phyloP scores from a whole-genome alignment of 1,140 invertebrate genomes.

The Cotesia typhae region DNA sequence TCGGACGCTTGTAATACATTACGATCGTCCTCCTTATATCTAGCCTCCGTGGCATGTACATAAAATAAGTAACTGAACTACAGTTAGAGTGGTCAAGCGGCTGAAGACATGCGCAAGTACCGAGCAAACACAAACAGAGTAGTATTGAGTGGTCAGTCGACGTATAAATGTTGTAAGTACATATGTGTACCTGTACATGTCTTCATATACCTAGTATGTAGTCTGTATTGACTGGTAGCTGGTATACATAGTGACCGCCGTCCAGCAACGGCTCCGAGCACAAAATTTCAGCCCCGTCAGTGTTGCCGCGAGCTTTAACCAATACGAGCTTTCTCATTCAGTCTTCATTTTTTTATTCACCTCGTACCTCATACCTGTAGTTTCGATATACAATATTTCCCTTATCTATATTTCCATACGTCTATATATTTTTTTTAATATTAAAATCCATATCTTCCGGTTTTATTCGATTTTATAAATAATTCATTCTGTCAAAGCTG shows the following conservation, averaged over 20 bases:
- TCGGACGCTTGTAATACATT: no score
- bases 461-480: no score
- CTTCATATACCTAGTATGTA: conserved; percentile 36
- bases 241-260: not conserved
- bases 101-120: conserved; percentile 57
- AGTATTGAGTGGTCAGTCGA: conserved; percentile 57
- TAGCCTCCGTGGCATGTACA: no score
- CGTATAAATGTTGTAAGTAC: not conserved
- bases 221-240: conserved; percentile 44
- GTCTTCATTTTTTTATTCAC: conserved; percentile 49
- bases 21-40: no score
- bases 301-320: conserved; percentile 43
- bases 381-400: no score
- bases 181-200: not conserved
- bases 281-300: conserved; percentile 35
- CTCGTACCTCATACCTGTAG: not conserved
- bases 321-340: conserved; percentile 58
- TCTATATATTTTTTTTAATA: no score
- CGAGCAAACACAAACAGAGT: conserved; percentile 58
- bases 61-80: no score
- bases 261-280: not conserved
- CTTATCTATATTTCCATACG: no score
- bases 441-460: no score
- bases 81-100: conserved; percentile 4
- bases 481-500: no score